A percentile compares a stretch with the other conserved stretches of the same genome.
Conservation (phyloP, 2,113 vertebrate genomes). For the Chrysemys picta region DNA sequence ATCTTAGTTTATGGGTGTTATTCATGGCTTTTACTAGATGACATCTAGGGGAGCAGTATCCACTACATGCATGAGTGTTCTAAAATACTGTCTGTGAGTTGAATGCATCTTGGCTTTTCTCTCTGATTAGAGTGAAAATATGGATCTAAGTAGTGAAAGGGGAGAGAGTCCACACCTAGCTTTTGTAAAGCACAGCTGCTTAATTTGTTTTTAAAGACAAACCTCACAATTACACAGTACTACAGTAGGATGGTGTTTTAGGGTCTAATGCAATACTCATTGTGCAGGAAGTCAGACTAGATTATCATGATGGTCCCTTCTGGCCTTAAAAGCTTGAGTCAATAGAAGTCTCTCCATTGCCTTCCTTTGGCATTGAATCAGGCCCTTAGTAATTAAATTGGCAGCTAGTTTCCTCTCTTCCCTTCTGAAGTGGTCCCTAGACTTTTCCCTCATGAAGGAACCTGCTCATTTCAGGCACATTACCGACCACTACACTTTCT, state of each 20-base stretch:
- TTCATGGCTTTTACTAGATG: neutral
- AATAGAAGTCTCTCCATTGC: rapidly evolving
- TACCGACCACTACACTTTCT: neutral
- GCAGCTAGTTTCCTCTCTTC: neutral
- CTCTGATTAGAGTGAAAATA: rapidly evolving
- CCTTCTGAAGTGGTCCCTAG: neutral
- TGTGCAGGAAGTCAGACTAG: neutral
- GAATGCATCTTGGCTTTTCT: neutral
- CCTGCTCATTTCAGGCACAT: neutral
- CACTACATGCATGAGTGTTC: neutral
- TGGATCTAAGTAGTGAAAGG: neutral
- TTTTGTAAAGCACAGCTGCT: neutral
- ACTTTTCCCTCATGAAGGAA: neutral
- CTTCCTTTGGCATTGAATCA: neutral
- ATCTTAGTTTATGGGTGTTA: neutral
- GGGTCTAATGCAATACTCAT: neutral
- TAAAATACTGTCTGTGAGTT: neutral
- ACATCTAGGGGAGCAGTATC: neutral
- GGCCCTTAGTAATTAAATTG: neutral
- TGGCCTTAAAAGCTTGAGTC: neutral
- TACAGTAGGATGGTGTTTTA: rapidly evolving
- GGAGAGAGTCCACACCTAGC: rapidly evolving
- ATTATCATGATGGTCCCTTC: neutral
- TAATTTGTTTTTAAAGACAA: neutral
- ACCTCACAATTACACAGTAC: neutral